phyloP scores from a whole-genome alignment of 2,113 vertebrate species.

The Chionomys nivalis region DNA sequence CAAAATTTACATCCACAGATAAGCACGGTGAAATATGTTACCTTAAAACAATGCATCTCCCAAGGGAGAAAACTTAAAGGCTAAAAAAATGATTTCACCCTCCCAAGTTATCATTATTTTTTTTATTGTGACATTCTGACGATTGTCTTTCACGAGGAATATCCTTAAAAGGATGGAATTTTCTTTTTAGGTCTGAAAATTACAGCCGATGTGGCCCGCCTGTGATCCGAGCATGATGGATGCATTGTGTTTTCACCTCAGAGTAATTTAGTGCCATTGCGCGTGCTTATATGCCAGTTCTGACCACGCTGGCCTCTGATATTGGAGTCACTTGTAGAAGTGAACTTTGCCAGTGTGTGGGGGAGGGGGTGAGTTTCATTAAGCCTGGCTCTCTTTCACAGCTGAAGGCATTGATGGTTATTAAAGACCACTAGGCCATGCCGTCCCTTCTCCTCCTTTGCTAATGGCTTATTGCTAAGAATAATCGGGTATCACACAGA shows the following conservation, averaged over 20 bases:
- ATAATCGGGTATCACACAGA: not conserved
- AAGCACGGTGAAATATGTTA: conserved; percentile 72
- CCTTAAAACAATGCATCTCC: conserved; percentile 75
- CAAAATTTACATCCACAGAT: conserved; percentile 77
- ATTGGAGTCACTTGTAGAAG: not conserved
- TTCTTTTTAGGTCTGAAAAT: conserved; percentile 69
- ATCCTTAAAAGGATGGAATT: conserved; percentile 68
- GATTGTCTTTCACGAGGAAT: conserved; percentile 55
- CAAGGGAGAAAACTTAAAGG: conserved; percentile 73
- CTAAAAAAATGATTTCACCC: conserved; percentile 79
- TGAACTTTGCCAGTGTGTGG: not conserved
- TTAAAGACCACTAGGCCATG: not conserved
- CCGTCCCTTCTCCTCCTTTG: not conserved
- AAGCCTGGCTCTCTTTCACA: not conserved
- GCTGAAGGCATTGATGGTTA: conserved; percentile 4
- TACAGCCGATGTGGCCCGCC: conserved; percentile 38
- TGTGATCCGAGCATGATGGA: conserved; percentile 42
- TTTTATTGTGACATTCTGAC: conserved; percentile 69
- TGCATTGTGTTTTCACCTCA: conserved; percentile 1
- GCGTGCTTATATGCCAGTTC: not conserved
- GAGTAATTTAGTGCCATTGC: not conserved
- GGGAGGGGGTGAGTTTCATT: not conserved
- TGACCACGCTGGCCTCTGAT: conserved; percentile 4
- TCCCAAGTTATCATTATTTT: conserved; percentile 61
- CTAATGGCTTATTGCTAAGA: conserved; percentile 7